Evolutionary conservation across 2,797 vertebrate genomes (phyloP), one percentile per base, ranked within the genome.

Genomic region (Scarus forsteni): DNA sequence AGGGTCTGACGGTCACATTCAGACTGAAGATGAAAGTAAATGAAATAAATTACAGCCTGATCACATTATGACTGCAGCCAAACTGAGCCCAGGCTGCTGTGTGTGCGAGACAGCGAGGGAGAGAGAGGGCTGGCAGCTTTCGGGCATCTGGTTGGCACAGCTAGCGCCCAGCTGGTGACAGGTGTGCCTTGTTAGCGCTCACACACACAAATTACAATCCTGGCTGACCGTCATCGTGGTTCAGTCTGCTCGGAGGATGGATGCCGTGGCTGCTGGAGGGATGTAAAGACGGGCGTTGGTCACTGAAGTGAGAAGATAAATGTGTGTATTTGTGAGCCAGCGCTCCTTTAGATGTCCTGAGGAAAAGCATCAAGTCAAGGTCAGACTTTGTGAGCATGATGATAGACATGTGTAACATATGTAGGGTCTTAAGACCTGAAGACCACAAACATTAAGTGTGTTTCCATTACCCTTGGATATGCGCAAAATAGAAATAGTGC

Each of bases 171-270:
- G 44, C 70, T 12, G 48, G 60, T 8, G 66, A 77, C 78, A 79
- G 78, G 80, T 86, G 80, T 71, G 63, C 60, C 74, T 77, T 42
- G 67, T 63, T 51, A 61, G 62, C 55, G n/a, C 36, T 42, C 45
- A 64, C 59, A 55, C 43, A 43, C 79, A 69, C 45, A 53, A 77
- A 81, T 77, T 77, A 72, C 62, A 67, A 65, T 55, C 36, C 59
- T 77, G 79, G 75, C 76, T 74, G 53, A 35, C 40, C 38, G 69
- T 77, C 66, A 61, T 5, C 58, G 70, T 11, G 16, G 80, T 73
- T 54, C 75, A 81, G 77, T 75, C 75, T 9, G 12, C 36, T 60
- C 5, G 0, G 10, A 81, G 70, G 76, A 79, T 38, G 52, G 61
- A 77, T 77, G 79, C 79, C 62, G 35, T 64, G 39, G 71, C 59